These are phyloP conservation scores for Scophthalmus maximus DNA, from an alignment of 2,113 vertebrate species.

Conservation along the genomic window DNA sequence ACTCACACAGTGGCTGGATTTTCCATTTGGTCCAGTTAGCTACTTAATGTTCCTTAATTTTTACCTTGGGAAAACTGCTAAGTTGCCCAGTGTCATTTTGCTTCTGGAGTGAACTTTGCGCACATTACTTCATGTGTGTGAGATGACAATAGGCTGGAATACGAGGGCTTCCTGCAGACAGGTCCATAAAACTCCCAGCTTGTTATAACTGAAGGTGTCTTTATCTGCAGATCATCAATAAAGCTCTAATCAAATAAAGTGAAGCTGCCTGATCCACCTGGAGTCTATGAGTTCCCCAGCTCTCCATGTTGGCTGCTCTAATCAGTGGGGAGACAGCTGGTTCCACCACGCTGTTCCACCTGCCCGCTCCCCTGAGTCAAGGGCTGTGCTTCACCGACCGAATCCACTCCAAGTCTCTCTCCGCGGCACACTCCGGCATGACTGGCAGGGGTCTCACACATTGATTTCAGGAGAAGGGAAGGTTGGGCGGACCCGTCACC, in stretches of 20 bases:
- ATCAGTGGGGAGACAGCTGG: constrained; percentile 77
- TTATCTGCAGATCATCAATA: constrained; percentile 56
- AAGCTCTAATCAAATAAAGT: constrained; percentile 60
- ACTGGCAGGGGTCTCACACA: constrained; percentile 78
- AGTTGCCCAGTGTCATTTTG: constrained; percentile 50
- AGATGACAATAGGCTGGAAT: constrained; percentile 21
- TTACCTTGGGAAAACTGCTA: constrained; percentile 54
- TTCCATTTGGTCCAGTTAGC: constrained; percentile 59
- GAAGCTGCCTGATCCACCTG: constrained; percentile 41
- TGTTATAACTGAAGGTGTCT: constrained; percentile 41
- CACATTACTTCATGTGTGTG: constrained; percentile 28
- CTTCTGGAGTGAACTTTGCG: constrained; percentile 4
- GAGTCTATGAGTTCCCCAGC: constrained; percentile 39
- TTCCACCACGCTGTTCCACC: constrained; percentile 75
- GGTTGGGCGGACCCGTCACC: constrained; percentile 71
- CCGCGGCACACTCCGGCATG: constrained; percentile 62
- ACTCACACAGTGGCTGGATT: constrained; percentile 41
- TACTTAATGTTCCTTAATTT: constrained; percentile 68
- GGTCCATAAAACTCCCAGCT: constrained; percentile 46
- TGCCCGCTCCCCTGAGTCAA: constrained; percentile 75
- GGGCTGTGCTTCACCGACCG: constrained; percentile 73
- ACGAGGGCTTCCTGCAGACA: constrained; percentile 16
- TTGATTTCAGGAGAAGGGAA: constrained; percentile 67
- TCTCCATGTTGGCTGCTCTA: constrained; percentile 65
- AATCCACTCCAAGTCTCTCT: constrained; percentile 76